phyloP scores from a whole-genome alignment of 2,888 invertebrate genomes.

The Stramonita haemastoma region DNA sequence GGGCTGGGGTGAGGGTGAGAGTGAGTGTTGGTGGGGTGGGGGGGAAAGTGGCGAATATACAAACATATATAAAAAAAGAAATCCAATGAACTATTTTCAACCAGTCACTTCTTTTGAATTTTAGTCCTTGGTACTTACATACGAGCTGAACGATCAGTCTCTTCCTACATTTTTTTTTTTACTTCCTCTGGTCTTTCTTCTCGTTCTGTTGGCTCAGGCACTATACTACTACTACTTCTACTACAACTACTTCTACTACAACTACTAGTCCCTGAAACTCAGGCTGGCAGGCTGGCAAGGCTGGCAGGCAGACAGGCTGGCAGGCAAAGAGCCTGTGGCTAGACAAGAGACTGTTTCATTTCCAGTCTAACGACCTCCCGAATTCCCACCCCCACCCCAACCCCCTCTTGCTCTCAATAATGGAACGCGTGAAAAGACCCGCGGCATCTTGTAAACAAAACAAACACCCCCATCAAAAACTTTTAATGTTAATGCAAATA shows the following conservation, averaged over 20 bases:
- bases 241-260: too few species aligned
- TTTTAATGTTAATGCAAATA: conserved; percentile 40
- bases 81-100: conserved; percentile 20
- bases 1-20: not conserved
- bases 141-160: not conserved
- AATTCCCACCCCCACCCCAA: not conserved
- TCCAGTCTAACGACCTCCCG: conserved; percentile 25
- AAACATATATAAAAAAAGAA: not conserved
- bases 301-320: not conserved
- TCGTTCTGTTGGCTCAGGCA: conserved; percentile 12
- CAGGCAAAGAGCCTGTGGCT: not conserved
- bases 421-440: conserved; percentile 19
- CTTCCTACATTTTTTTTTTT: not conserved
- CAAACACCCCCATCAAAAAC: conserved; percentile 34
- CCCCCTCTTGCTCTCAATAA: not conserved
- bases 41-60: not conserved
- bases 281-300: not conserved
- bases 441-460: conserved; percentile 41
- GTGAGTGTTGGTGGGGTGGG: not conserved
- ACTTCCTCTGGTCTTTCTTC: not conserved
- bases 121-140: not conserved
- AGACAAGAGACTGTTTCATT: conserved; percentile 34
- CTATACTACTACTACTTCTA: not conserved
- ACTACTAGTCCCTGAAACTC: too few species aligned
- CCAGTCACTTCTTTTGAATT: not conserved